Percentiles rank a stretch among this genome's conserved stretches.
Conservation (phyloP, 2,888 invertebrate genomes). For the Apamea monoglypha region DNA sequence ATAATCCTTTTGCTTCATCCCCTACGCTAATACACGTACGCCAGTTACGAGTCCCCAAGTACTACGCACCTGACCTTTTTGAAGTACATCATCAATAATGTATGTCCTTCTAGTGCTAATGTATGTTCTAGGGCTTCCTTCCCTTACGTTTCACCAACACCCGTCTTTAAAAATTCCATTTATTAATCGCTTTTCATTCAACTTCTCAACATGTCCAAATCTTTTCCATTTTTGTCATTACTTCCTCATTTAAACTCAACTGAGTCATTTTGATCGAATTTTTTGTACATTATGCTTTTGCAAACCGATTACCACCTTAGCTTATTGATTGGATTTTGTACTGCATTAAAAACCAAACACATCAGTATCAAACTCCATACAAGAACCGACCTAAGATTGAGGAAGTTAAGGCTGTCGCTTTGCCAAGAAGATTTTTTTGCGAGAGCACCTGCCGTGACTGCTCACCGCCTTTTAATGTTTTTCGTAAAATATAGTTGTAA, state of each 20-base stretch:
- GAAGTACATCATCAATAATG: conserved; percentile 1
- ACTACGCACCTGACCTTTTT: not conserved
- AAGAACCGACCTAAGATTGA: conserved; percentile 2
- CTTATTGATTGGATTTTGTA: conserved; percentile 11
- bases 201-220: not conserved
- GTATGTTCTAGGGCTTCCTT: too few relatives aligned
- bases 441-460: not conserved
- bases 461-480: not conserved
- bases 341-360: not conserved
- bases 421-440: conserved; percentile 1
- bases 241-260: not conserved
- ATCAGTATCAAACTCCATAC: conserved; percentile 10
- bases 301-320: not conserved
- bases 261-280: not conserved
- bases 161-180: too few relatives aligned
- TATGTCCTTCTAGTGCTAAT: too few relatives aligned
- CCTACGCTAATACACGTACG: too few relatives aligned
- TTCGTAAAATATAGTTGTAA: not conserved
- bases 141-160: too few relatives aligned
- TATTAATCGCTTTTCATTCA: not conserved
- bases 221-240: not conserved
- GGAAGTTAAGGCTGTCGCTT: not conserved
- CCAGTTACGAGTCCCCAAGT: too few relatives aligned
- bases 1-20: too few relatives aligned
- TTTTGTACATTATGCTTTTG: not conserved